A percentile compares a stretch with the other conserved stretches of the same genome.
These are phyloP conservation scores for Eidolon dupreanum DNA, from an alignment of 2,797 vertebrate genomes.

Conservation along the genomic window DNA sequence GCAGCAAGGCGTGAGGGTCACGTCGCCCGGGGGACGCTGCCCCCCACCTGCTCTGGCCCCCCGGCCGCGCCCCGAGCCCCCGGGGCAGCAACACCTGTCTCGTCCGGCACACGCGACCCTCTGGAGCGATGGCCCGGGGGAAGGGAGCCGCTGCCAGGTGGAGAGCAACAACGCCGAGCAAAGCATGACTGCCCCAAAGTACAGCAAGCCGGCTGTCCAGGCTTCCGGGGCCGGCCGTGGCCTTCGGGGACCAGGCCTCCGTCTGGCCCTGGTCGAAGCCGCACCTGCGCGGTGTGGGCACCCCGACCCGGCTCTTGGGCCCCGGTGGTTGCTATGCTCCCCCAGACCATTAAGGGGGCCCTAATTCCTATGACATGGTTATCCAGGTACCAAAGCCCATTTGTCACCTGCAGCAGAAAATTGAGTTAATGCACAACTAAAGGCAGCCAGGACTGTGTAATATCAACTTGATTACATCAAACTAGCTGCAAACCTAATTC, in stretches of 20 bases:
- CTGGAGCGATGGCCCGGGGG: too few species aligned
- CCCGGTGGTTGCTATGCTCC: constrained; percentile 89
- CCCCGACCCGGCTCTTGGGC: constrained; percentile 80
- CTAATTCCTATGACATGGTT: constrained; percentile 95
- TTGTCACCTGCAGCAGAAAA: constrained; percentile 97
- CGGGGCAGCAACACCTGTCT: constrained; percentile 25
- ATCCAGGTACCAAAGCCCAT: constrained; percentile 95
- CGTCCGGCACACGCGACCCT: neutral
- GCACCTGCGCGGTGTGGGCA: constrained; percentile 83
- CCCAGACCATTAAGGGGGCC: constrained; percentile 92
- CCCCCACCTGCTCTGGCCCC: neutral
- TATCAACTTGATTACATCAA: constrained; percentile 99
- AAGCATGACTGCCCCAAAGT: constrained; percentile 81
- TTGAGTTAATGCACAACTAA: constrained; percentile 99
- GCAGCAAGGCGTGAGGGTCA: constrained; percentile 58
- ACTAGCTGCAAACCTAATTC: constrained; percentile 99
- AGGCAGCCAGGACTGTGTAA: constrained; percentile 98
- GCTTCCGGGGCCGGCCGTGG: constrained; percentile 83
- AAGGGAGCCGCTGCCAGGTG: too few species aligned
- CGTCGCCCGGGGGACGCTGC: constrained; percentile 64
- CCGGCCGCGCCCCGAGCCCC: constrained; percentile 37
- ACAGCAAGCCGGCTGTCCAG: constrained; percentile 84
- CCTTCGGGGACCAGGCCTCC: constrained; percentile 82
- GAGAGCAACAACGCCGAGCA: constrained; percentile 11
- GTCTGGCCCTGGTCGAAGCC: constrained; percentile 79